Conservation (phyloP, 1,140 invertebrate species). For the Eumeta japonica region DNA sequence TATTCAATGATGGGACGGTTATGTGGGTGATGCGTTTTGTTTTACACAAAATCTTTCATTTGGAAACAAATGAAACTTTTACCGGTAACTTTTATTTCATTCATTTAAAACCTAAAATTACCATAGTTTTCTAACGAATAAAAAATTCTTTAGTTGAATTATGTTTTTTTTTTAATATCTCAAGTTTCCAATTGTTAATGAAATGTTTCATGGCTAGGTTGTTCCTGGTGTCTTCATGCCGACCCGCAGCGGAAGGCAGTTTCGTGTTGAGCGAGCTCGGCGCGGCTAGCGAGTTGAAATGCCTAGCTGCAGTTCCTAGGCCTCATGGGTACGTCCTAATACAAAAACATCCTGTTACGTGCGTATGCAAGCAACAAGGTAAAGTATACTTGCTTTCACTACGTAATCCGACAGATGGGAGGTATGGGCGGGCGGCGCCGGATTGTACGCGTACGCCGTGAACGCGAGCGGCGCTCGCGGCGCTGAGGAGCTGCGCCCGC, state of each 20-base stretch:
- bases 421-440: conserved; percentile 45
- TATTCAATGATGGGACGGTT: too few species aligned
- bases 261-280: conserved; percentile 79
- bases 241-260: conserved; percentile 65
- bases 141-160: too few species aligned
- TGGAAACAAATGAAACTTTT: too few species aligned
- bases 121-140: too few species aligned
- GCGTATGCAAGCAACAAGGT: not conserved
- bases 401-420: conserved; percentile 25
- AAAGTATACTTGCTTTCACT: not conserved
- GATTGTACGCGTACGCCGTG: conserved; percentile 30
- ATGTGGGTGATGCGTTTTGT: too few species aligned
- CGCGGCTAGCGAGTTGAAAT: conserved; percentile 62
- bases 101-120: too few species aligned
- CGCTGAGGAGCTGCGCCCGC: conserved; percentile 15
- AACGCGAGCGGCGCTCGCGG: conserved; percentile 27
- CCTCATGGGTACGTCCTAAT: conserved; percentile 23
- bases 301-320: conserved; percentile 30
- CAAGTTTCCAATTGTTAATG: too few species aligned
- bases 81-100: too few species aligned
- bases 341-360: not conserved
- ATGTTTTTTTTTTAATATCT: too few species aligned
- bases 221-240: conserved; percentile 65
- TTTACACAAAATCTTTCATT: too few species aligned
- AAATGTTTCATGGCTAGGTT: too few species aligned